Conservation (phyloP, 2,113 vertebrate genomes). For the Leptobrachium leishanense region DNA sequence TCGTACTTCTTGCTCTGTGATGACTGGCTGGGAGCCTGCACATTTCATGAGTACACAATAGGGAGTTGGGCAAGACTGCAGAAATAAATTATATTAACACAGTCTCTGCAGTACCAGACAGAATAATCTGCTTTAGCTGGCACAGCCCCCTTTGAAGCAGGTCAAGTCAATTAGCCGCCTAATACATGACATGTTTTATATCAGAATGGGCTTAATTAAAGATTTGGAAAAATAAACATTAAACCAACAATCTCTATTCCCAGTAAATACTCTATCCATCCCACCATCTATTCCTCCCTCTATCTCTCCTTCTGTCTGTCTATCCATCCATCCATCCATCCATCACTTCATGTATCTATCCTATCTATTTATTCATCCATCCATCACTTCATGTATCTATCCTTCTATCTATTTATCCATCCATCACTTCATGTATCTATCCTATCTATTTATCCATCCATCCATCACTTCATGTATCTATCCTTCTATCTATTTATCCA, state of each 20-base stretch:
- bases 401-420: too few relatives aligned
- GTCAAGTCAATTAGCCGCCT: conserved; percentile 75
- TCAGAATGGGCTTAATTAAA: conserved; percentile 73
- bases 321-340: too few relatives aligned
- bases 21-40: conserved; percentile 69
- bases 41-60: conserved; percentile 74
- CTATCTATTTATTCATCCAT: too few relatives aligned
- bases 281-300: too few relatives aligned
- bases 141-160: conserved; percentile 68
- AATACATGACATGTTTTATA: conserved; percentile 69
- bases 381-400: too few relatives aligned
- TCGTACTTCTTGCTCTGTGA: conserved; percentile 68
- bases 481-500: too few relatives aligned
- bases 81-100: conserved; percentile 77
- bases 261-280: conserved; percentile 52
- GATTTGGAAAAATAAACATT: conserved; percentile 68
- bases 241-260: conserved; percentile 69
- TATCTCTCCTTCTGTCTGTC: too few relatives aligned
- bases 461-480: too few relatives aligned
- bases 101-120: conserved; percentile 68
- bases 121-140: conserved; percentile 72
- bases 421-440: too few relatives aligned
- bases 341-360: too few relatives aligned
- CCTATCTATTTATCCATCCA: too few relatives aligned
- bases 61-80: conserved; percentile 67